A percentile compares a stretch with the other conserved stretches of the same genome.
Conservation (phyloP, 2,113 vertebrate species). For the Nematolebias whitei region DNA sequence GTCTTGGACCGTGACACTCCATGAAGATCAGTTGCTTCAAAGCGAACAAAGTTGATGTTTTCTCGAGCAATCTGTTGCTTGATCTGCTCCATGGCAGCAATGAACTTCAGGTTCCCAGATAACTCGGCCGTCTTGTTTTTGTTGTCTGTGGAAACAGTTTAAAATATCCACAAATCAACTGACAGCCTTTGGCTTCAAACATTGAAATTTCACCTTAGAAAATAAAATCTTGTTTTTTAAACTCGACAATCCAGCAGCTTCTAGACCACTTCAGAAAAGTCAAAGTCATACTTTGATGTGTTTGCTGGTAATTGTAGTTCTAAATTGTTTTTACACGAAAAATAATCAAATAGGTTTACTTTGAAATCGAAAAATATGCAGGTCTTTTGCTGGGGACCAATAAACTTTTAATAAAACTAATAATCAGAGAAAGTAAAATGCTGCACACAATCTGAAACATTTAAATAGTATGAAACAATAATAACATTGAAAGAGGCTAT, state of each 20-base stretch:
- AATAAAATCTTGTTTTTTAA: neutral
- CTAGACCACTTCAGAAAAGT: neutral
- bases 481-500: no score
- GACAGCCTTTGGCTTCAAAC: neutral
- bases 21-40: constrained; percentile 92
- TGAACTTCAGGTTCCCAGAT: constrained; percentile 65
- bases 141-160: constrained; percentile 68
- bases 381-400: no score
- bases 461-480: neutral
- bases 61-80: constrained; percentile 89
- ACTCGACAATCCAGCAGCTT: neutral
- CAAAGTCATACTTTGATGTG: no score
- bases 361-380: no score
- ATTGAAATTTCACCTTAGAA: neutral
- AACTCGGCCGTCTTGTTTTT: constrained; percentile 62
- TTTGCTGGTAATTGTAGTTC: no score
- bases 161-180: constrained; percentile 23
- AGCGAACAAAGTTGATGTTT: constrained; percentile 88
- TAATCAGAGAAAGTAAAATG: neutral
- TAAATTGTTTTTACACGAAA: no score
- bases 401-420: neutral
- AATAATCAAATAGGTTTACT: no score
- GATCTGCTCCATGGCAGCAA: constrained; percentile 87
- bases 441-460: neutral
- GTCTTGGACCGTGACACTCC: constrained; percentile 94